Evolutionary conservation across 2,888 invertebrate genomes (phyloP), one percentile per base, ranked within the genome.

Genomic region (Rhamnusium bicolor): DNA sequence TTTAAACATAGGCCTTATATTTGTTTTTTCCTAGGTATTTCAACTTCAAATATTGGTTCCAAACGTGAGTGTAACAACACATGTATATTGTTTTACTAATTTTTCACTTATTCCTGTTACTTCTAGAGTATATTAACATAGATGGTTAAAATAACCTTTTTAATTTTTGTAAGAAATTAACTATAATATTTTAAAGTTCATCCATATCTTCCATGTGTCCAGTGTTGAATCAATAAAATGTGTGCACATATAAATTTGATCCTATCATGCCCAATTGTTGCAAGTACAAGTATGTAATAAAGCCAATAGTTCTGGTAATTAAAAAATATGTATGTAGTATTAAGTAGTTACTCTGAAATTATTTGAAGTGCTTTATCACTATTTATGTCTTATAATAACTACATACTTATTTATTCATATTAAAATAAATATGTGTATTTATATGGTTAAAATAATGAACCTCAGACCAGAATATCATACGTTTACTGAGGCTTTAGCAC

Each of bases 31-130:
- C 51, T 53, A 65, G 65, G 53, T 65, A 18, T 65, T 2, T 19
- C 65, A 19, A n/a, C 32, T 16, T 32, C 65, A 53, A 19, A 53
- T 65, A 32, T 65, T 32, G 27, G 10, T 32, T 65, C 49, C 14
- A 65, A 51, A 27, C 65, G 65, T 65, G 53, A 65, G 65, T 58
- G 32, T 32, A 12, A 4, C 18, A 32, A 29, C 40, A 40, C 32
- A 2, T n/a, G n/a, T 40, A 40, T 40, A 12, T 2, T 40, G n/a
- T 40, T 40, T n/a, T 40, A 40, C n/a, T 40, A 40, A 2, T 4
- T 4, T 40, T 40, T n/a, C n/a, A 40, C n/a, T 40, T 40, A 40
- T 40, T n/a, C 40, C 12, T 40, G n/a, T 40, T 4, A 40, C 40
- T n/a, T 40, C 1, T n/a, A 40, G 1, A 40, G 40, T n/a, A 40